A percentile compares a stretch with the other conserved stretches of the same genome.
phyloP scores from a whole-genome alignment of 2,797 vertebrate species.

The Micropoecilia bifurca region DNA sequence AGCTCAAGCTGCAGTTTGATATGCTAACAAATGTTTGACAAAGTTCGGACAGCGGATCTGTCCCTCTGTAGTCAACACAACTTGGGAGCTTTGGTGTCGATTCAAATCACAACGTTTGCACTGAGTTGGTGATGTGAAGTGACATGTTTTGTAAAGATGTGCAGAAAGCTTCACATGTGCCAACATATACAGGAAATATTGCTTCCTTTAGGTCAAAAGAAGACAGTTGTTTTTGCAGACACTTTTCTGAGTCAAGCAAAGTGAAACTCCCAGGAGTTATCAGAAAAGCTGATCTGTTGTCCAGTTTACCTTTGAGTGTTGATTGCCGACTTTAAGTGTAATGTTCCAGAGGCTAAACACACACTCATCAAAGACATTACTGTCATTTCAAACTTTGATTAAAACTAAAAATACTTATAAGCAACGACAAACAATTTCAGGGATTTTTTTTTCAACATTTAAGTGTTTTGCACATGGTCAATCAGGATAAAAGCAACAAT shows the following conservation, averaged over 20 bases:
- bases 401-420: neutral
- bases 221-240: constrained; percentile 21
- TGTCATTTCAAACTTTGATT: neutral
- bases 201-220: constrained; percentile 4
- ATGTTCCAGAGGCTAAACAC: neutral
- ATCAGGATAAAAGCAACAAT: neutral
- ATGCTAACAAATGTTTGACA: constrained; percentile 52
- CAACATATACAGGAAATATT: constrained; percentile 8
- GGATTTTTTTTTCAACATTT: neutral
- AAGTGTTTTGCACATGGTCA: neutral
- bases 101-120: constrained; percentile 22
- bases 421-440: neutral
- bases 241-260: constrained; percentile 14
- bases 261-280: constrained; percentile 28
- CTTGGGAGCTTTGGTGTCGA: constrained; percentile 39
- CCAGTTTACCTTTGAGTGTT: neutral
- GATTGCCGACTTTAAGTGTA: neutral
- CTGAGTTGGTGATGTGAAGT: constrained; percentile 16
- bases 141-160: constrained; percentile 22
- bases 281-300: constrained; percentile 3
- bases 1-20: constrained; percentile 38
- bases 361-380: neutral
- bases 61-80: constrained; percentile 22
- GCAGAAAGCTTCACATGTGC: constrained; percentile 9
- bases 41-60: constrained; percentile 20